Percentiles rank a stretch among this genome's conserved stretches.
Evolutionary conservation across 2,888 invertebrate species (phyloP).

Genomic region (Calephelis perditalis): DNA sequence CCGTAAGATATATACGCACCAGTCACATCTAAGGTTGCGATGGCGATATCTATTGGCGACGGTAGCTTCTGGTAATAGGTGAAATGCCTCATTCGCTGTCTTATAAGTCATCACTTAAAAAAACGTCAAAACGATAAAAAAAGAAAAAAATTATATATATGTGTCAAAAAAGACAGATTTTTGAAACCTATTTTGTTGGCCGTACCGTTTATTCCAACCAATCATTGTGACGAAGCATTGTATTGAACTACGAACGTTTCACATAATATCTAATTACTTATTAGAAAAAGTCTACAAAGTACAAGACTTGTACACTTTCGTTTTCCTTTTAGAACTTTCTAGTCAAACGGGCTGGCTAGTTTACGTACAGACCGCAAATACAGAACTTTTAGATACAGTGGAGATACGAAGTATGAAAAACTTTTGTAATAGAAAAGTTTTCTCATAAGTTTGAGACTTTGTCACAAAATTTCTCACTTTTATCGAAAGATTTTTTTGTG

Average conservation of each 20-base stretch:
- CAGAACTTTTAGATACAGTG: not conserved
- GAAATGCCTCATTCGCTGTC: too few species aligned
- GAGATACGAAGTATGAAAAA: not conserved
- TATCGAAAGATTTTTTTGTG: too few species aligned
- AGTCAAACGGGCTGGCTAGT: slow-evolving; percentile 27
- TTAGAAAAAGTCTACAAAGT: slow-evolving; percentile 30
- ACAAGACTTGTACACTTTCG: slow-evolving; percentile 33
- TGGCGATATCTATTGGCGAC: too few species aligned
- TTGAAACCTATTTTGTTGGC: not conserved
- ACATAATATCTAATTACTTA: slow-evolving; percentile 31
- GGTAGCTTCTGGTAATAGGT: too few species aligned
- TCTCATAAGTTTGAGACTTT: not conserved
- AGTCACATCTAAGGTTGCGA: too few species aligned
- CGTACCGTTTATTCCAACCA: slow-evolving; percentile 5
- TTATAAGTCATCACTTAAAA: too few species aligned
- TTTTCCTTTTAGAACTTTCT: slow-evolving; percentile 36
- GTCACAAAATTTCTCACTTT: too few species aligned
- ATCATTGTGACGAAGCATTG: slow-evolving; percentile 15
- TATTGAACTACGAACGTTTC: slow-evolving; percentile 20
- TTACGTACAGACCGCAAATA: not conserved
- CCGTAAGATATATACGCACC: too few species aligned
- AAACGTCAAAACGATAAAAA: too few species aligned
- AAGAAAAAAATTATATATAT: too few species aligned
- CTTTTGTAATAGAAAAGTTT: not conserved
- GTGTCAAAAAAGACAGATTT: too few species aligned